phyloP scores from a whole-genome alignment of 2,888 invertebrate species.

The Julus scandinavius region DNA sequence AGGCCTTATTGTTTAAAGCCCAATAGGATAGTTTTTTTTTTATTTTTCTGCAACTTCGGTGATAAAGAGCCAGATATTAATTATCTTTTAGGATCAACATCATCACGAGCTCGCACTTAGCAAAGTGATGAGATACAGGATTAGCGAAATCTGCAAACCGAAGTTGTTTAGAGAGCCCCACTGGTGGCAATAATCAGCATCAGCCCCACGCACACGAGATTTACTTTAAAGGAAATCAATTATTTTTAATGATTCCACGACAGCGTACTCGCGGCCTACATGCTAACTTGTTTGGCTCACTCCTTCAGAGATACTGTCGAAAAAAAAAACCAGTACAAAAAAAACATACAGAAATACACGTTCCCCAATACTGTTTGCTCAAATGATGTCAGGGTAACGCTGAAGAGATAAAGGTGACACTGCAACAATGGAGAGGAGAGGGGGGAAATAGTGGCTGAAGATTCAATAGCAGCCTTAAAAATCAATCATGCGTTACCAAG shows the following conservation, averaged over 20 bases:
- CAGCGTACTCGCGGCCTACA: background rate
- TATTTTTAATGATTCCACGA: slow-evolving; percentile 27
- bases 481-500: slow-evolving; percentile 2
- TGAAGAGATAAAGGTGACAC: slow-evolving; percentile 27
- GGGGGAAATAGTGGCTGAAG: background rate
- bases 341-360: background rate
- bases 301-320: background rate
- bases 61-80: background rate
- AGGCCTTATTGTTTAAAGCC: too few species aligned
- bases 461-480: slow-evolving; percentile 33
- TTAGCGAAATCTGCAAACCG: background rate
- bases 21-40: background rate
- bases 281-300: slow-evolving; percentile 1
- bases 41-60: background rate
- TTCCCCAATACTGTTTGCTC: background rate
- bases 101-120: background rate
- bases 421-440: background rate
- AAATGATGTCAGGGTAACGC: slow-evolving; percentile 11
- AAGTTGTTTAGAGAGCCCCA: background rate
- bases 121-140: slow-evolving; percentile 4
- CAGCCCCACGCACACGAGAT: slow-evolving; percentile 9
- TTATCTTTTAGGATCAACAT: slow-evolving; percentile 13
- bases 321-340: background rate
- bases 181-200: slow-evolving; percentile 6
- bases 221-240: slow-evolving; percentile 12